Base-by-base conservation (phyloP, 1,140 invertebrate species). In the Habropoda laboriosa region DNA sequence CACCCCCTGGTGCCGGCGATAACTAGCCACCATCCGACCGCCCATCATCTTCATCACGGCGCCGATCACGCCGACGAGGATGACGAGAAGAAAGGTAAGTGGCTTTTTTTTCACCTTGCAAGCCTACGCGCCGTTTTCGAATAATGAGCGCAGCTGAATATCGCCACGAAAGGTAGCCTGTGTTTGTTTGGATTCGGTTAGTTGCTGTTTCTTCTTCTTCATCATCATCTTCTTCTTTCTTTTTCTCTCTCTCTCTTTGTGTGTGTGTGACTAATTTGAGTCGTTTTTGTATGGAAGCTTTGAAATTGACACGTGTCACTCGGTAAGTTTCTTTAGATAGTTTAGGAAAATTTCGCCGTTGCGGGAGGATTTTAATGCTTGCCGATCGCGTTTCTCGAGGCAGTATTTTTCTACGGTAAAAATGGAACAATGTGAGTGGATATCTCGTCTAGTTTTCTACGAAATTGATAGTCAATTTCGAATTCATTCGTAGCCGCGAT, bases 1-100 rank as follows among this genome's bases (percentile, higher is more conserved):
- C 92, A 93, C 87, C 89, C 91, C 18, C 82, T 93, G 38, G 91
- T 92, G 42, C 91, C 92, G 12, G 86, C 88, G 27, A 90, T 93
- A 64, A 87, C 86, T 7, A 74, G 89, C 4, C 91, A 92, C 71
- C 91, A 93, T 79, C 90, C 92, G 35, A 88, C 68, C 42, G 83
- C 90, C 21, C 92, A 92, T 85, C 92, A 91, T 83, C 83, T 93
- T 70, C 92, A 92, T 88, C 92, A 92, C 63, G 60, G 80, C 21
- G 67, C 58, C n/a, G 92, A 92, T 83, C 91, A 92, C 66, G 89
- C 79, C 53, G 91, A 92, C 64, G 92, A 93, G 8, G 92, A 93
- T 49, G 92, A 93, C 63, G 92, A 93, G 58, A 93, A 93, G 80
- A 93, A 93, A 92, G 92, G 92, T 93, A 86, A 81, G 77, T 70